Evolutionary conservation across 1,140 invertebrate genomes (phyloP).

Genomic region (Drosophila mojavensis): DNA sequence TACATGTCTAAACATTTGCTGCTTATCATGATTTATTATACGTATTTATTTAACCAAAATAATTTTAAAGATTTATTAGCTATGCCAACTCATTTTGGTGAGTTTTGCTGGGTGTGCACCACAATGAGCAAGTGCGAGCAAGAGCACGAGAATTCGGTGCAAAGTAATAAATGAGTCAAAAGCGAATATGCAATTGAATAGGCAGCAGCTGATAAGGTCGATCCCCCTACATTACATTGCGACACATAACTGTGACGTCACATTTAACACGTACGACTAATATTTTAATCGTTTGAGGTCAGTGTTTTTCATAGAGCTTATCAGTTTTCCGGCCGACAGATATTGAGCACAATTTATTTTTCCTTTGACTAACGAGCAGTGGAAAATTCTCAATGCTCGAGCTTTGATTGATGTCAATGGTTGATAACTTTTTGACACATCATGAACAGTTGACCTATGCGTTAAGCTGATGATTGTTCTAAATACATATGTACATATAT

Average conservation of each 20-base stretch:
- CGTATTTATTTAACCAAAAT: no score
- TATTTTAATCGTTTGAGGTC: constrained; percentile 4
- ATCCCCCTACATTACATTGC: not conserved
- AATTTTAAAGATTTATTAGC: no score
- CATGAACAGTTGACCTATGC: constrained; percentile 21
- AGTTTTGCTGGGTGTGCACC: constrained; percentile 29
- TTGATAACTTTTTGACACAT: constrained; percentile 17
- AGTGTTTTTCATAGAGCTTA: constrained; percentile 28
- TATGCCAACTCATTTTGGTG: not conserved
- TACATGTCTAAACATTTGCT: not conserved
- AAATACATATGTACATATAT: not conserved
- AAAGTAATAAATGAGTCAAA: not conserved
- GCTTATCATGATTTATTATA: not conserved
- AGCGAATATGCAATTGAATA: constrained; percentile 1
- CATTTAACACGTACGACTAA: no score
- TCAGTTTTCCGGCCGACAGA: constrained; percentile 25
- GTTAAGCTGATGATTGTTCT: not conserved
- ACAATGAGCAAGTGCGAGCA: not conserved
- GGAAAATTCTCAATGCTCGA: constrained; percentile 55
- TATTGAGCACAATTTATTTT: constrained; percentile 30
- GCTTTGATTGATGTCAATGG: constrained; percentile 14
- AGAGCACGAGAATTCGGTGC: not conserved
- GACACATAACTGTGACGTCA: not conserved
- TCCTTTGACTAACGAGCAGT: constrained; percentile 44
- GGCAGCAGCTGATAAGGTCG: constrained; percentile 2